A percentile compares a stretch with the other conserved stretches of the same genome.
phyloP scores from a whole-genome alignment of 2,888 invertebrate species.

The Cyrtodaria siliqua region DNA sequence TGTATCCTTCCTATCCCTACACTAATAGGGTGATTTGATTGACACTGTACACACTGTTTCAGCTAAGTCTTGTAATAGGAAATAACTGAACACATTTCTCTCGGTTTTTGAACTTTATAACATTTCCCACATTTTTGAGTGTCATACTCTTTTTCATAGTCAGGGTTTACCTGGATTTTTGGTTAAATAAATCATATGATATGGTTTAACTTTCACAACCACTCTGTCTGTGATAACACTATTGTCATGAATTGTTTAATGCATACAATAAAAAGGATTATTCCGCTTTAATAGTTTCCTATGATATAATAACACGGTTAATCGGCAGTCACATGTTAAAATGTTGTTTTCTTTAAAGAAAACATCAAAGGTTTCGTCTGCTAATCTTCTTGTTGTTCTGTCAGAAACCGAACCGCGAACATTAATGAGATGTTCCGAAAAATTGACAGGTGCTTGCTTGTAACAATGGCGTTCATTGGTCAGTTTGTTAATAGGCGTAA shows the following conservation, averaged over 20 bases:
- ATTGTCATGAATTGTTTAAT: no score
- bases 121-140: not conserved
- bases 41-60: no score
- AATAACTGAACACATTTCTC: no score
- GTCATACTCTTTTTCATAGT: not conserved
- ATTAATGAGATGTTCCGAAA: slow-evolving; percentile 33
- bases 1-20: not conserved
- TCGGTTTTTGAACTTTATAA: not conserved
- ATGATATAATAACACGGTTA: no score
- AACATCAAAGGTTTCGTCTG: slow-evolving; percentile 47
- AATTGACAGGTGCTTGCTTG: slow-evolving; percentile 39
- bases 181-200: no score
- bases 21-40: not conserved
- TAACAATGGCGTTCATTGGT: slow-evolving; percentile 26
- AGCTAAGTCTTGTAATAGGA: no score
- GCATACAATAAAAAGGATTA: no score
- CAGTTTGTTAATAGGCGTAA: slow-evolving; percentile 11
- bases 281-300: no score
- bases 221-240: no score
- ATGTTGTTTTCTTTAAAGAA: slow-evolving; percentile 14
- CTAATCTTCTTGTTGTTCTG: slow-evolving; percentile 32
- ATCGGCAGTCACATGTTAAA: no score
- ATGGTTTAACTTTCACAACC: no score
- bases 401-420: slow-evolving; percentile 11
- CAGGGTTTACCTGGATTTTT: no score